Base-by-base conservation (phyloP, 2,797 vertebrate genomes). In the Denticeps clupeoides region DNA sequence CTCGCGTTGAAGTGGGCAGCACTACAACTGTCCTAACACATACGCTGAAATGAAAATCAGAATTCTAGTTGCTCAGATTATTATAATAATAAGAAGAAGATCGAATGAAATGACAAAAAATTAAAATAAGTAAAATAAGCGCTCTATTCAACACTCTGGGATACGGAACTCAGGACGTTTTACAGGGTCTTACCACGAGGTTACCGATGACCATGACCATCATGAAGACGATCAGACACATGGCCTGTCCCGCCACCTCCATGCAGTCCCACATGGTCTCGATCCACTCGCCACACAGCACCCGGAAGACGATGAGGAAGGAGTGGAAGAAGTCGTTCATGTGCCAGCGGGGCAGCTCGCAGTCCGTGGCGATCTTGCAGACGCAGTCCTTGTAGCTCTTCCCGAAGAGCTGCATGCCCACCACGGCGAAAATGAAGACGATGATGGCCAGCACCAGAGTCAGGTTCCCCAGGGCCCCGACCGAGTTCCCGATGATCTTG, bases 211-310 rank as follows among this genome's bases (percentile, higher is more conserved):
- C 95, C 95, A 99, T 99, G 79, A 99, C 94, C 95, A 99, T 95
- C 95, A 97, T 97, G 72, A 99, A 99, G 73, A 99, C 94, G 19
- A 89, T 86, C 71, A 99, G 87, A 72, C 94, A 99, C 94, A 98
- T 99, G 65, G 62, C 85, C 78, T 99, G 93, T 42, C 93, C 94
- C 0, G 92, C 95, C 58, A 99, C 95, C 65, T 99, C 93, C 95
- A 99, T 99, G 73, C 95, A 99, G 79, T 99, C 95, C 95, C 95
- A 99, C 95, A 99, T 99, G 69, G 95, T 99, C 79, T 99, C 94
- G 10, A 99, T 99, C 95, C 95, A 99, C 68, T 99, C 95, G 23
- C 95, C 95, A 4, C 95, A 99, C 59, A 99, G 76, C 58, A 99
- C 94, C 35, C 95, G 93, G 68, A 99, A 98, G 71, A 99, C 94